Conservation (phyloP, 64 coral and sea anemone genomes). For the Montipora foliosa region DNA sequence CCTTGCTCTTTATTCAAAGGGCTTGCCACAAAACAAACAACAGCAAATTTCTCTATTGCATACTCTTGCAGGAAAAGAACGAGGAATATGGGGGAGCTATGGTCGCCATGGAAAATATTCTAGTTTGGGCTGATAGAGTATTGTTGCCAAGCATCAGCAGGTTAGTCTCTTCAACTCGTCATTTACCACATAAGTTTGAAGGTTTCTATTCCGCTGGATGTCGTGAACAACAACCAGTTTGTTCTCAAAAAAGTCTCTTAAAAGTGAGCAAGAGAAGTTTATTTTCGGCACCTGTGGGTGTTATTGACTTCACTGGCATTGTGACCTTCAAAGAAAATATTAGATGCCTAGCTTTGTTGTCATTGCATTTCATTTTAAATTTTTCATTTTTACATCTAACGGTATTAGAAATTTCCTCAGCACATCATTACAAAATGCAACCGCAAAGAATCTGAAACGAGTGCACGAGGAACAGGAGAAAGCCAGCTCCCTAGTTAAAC, state of each 20-base stretch:
- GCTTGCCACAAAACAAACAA: neutral
- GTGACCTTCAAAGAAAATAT: too few species aligned
- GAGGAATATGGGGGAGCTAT: constrained; percentile 12
- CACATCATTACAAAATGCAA: neutral
- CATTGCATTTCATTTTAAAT: neutral
- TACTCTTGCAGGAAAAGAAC: constrained; percentile 26
- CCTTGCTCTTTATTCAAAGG: too few species aligned
- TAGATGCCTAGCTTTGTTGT: too few species aligned
- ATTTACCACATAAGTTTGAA: too few species aligned
- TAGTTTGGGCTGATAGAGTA: constrained; percentile 64
- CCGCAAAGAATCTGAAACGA: neutral
- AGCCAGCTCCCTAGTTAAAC: neutral
- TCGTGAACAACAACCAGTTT: too few species aligned
- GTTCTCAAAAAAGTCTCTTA: too few species aligned
- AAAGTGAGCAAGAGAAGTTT: too few species aligned
- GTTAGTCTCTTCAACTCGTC: neutral
- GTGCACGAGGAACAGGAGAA: neutral
- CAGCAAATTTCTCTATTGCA: neutral
- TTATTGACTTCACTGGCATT: too few species aligned
- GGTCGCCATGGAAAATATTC: constrained; percentile 32
- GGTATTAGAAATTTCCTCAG: neutral
- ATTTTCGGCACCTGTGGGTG: too few species aligned
- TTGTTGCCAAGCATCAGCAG: constrained; percentile 41
- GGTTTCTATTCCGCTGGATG: too few species aligned
- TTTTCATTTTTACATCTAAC: neutral